phyloP scores from a whole-genome alignment of 2,113 vertebrate genomes.

The Pycnonotus jocosus region DNA sequence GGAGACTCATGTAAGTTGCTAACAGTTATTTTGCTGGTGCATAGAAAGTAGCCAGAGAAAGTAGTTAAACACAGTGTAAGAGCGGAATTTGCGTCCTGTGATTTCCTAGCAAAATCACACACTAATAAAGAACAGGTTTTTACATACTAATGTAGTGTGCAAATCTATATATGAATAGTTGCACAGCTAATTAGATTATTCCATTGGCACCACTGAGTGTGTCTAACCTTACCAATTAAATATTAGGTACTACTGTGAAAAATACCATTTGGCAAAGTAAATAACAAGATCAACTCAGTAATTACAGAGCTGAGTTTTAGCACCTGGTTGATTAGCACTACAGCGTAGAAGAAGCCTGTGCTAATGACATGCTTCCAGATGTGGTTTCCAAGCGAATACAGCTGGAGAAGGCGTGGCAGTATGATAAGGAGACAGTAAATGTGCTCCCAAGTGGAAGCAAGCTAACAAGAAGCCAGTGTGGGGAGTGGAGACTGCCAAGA shows the following conservation, averaged over 20 bases:
- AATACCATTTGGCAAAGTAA: background rate
- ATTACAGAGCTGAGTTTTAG: background rate
- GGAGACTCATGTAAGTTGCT: slow-evolving; percentile 77
- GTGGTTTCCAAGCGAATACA: background rate
- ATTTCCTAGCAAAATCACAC: background rate
- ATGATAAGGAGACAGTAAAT: background rate
- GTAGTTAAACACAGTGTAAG: background rate
- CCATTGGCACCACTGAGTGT: background rate
- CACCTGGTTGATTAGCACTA: background rate
- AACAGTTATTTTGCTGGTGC: background rate
- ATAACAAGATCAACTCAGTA: background rate
- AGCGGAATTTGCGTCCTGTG: background rate
- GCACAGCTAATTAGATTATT: background rate
- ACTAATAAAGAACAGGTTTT: background rate
- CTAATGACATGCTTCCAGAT: background rate
- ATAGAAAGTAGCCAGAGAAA: background rate
- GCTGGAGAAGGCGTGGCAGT: background rate
- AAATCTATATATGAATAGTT: background rate
- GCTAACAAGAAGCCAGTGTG: background rate
- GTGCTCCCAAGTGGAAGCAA: background rate
- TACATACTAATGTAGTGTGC: background rate
- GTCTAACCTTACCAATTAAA: background rate
- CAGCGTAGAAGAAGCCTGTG: background rate
- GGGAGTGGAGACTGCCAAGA: background rate
- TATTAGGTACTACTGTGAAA: background rate